Percentiles rank a stretch among this genome's conserved stretches.
phyloP scores from a whole-genome alignment of 2,888 invertebrate species.

The Andrena minutula region DNA sequence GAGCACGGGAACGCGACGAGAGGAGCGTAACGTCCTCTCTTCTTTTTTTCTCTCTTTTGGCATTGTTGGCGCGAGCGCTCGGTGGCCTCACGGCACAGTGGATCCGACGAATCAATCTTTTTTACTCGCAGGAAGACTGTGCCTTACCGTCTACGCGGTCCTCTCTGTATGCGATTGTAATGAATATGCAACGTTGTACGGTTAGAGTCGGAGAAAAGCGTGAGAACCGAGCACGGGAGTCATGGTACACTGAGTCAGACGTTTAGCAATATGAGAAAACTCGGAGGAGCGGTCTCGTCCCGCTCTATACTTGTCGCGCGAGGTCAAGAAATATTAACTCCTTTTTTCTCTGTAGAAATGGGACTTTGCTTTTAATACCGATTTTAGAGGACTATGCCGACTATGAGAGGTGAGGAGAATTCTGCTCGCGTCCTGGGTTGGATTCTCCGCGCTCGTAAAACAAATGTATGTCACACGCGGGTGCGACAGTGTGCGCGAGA shows the following conservation, averaged over 20 bases:
- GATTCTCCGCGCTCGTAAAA: neutral
- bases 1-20: neutral
- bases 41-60: neutral
- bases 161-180: constrained; percentile 24
- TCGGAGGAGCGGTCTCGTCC: constrained; percentile 31
- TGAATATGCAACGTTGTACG: constrained; percentile 32
- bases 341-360: neutral
- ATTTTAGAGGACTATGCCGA: neutral
- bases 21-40: neutral
- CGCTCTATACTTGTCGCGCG: constrained; percentile 13
- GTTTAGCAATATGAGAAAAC: constrained; percentile 55
- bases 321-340: constrained; percentile 2
- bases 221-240: constrained; percentile 63
- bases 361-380: neutral
- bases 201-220: constrained; percentile 57
- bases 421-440: neutral
- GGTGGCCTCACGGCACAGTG: neutral
- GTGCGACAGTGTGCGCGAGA: neutral
- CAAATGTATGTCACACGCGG: constrained; percentile 30
- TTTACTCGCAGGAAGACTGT: neutral
- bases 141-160: neutral
- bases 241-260: constrained; percentile 66
- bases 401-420: neutral
- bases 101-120: neutral
- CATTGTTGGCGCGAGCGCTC: constrained; percentile 3